Conservation (phyloP, 2,888 invertebrate genomes). For the Drosophila anomalata region DNA sequence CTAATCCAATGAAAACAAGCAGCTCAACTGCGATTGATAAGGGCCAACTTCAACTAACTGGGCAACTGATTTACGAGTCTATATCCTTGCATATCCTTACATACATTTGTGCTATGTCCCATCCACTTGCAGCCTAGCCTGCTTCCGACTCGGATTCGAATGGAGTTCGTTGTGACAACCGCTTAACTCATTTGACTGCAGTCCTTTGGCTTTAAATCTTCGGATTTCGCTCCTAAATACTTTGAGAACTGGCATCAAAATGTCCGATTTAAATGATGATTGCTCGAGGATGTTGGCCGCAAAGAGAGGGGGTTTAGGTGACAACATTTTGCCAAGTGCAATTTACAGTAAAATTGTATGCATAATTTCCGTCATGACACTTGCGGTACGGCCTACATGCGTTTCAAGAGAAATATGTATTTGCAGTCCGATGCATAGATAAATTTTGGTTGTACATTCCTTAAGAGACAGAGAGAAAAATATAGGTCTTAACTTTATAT, state of each 20-base stretch:
- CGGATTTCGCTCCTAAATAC: slow-evolving; percentile 42
- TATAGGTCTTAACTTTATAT: too few species aligned
- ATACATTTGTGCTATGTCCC: background rate
- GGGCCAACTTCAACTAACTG: slow-evolving; percentile 38
- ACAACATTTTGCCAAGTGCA: slow-evolving; percentile 64
- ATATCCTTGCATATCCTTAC: background rate
- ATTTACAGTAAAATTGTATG: slow-evolving; percentile 70
- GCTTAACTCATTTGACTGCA: slow-evolving; percentile 46
- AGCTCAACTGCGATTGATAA: slow-evolving; percentile 70
- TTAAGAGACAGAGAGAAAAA: background rate
- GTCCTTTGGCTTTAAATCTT: slow-evolving; percentile 29
- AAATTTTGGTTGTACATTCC: slow-evolving; percentile 20
- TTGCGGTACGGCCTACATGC: slow-evolving; percentile 48
- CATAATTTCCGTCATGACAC: slow-evolving; percentile 74
- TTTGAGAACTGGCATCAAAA: slow-evolving; percentile 20
- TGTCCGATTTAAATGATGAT: slow-evolving; percentile 14
- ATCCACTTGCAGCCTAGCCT: slow-evolving; percentile 3
- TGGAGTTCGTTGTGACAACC: slow-evolving; percentile 43
- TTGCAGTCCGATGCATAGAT: slow-evolving; percentile 25
- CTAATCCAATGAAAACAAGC: slow-evolving; percentile 71
- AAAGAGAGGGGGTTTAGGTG: slow-evolving; percentile 17
- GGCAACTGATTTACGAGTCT: slow-evolving; percentile 45
- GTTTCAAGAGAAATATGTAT: slow-evolving; percentile 11
- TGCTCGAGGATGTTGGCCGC: background rate
- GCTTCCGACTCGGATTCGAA: slow-evolving; percentile 2